Percentiles rank a stretch among this genome's conserved stretches.
These are phyloP conservation scores for Bemisia tabaci DNA, from an alignment of 1,140 invertebrate genomes.

Conservation along the genomic window DNA sequence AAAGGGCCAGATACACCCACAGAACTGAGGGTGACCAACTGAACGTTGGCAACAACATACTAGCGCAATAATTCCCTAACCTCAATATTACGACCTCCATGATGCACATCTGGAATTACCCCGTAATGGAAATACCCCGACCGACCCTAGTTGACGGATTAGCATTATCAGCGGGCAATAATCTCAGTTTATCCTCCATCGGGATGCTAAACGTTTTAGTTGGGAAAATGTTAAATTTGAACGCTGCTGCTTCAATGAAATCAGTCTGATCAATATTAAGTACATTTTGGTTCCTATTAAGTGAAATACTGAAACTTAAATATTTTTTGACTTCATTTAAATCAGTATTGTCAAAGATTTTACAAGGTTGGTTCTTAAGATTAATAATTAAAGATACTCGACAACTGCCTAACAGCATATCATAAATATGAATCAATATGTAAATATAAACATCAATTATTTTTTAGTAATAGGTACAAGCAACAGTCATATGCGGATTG, in stretches of 20 bases:
- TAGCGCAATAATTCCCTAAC: no score
- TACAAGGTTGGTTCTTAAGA: neutral
- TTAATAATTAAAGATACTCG: neutral
- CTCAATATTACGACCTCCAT: no score
- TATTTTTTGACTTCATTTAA: conserved; percentile 9
- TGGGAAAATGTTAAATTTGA: conserved; percentile 22
- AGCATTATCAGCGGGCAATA: conserved; percentile 9
- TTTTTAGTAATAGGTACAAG: conserved; percentile 10
- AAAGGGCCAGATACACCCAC: no score
- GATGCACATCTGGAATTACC: no score
- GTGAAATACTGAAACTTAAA: conserved; percentile 10
- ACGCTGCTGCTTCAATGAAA: conserved; percentile 15
- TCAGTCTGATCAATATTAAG: no score
- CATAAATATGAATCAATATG: conserved; percentile 13
- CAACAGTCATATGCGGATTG: conserved; percentile 11
- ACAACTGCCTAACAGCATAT: conserved; percentile 5
- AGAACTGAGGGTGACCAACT: no score
- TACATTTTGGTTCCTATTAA: conserved; percentile 3
- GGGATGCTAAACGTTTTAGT: conserved; percentile 23
- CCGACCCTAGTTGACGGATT: conserved; percentile 18
- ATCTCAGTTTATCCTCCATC: no score
- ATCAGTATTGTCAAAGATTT: conserved; percentile 11
- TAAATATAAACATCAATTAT: neutral
- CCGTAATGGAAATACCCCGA: no score
- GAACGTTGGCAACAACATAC: no score